Evolutionary conservation across 1,140 invertebrate species (phyloP).

Genomic region (Drosophila grimshawi): DNA sequence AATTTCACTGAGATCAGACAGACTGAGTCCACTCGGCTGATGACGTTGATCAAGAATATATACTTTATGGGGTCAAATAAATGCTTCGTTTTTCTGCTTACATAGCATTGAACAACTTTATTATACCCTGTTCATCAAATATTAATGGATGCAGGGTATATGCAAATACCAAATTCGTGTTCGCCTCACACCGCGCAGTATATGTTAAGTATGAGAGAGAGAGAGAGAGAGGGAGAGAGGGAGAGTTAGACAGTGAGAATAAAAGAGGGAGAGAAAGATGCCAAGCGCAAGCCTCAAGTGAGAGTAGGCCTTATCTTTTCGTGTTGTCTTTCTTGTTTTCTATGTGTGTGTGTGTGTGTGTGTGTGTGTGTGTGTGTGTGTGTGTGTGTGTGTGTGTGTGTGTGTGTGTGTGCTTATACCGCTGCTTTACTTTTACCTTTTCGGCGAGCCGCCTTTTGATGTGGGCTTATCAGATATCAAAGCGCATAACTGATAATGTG

Average conservation of each 20-base stretch:
- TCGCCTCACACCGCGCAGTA: no score
- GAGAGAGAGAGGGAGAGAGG: not conserved
- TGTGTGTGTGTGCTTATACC: conserved; percentile 8
- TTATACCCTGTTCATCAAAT: no score
- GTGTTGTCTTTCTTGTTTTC: conserved; percentile 1
- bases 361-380: no score
- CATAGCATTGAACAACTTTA: no score
- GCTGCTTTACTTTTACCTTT: conserved; percentile 59
- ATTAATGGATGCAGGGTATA: no score
- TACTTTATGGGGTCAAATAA: no score
- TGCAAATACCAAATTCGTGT: no score
- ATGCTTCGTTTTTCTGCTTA: no score
- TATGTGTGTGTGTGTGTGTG: not conserved
- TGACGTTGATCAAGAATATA: no score
- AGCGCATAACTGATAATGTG: conserved; percentile 81
- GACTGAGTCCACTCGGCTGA: no score
- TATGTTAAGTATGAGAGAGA: not conserved
- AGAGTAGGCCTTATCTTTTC: conserved; percentile 18
- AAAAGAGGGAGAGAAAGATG: not conserved
- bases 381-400: no score
- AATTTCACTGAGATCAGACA: no score
- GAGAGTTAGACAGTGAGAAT: not conserved
- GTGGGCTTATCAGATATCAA: conserved; percentile 82
- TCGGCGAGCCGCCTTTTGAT: conserved; percentile 66
- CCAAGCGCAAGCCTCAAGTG: not conserved